Evolutionary conservation across 1,140 invertebrate genomes (phyloP).

Genomic region (Drosophila grimshawi): DNA sequence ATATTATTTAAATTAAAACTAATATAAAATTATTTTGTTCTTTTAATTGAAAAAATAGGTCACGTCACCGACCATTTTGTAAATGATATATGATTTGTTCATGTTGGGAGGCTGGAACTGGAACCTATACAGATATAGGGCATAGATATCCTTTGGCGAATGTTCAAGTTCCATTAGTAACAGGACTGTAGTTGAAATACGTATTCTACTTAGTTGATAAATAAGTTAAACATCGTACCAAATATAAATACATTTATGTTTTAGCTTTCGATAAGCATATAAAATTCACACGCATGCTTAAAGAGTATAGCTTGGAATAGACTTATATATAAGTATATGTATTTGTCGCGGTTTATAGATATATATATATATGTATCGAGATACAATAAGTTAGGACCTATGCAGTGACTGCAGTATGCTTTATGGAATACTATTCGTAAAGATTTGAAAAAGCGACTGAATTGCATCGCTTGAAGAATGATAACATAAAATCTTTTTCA

Average conservation of each 20-base stretch:
- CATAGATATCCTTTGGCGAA: slow-evolving; percentile 59
- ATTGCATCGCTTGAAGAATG: slow-evolving; percentile 14
- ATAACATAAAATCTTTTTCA: slow-evolving; percentile 27
- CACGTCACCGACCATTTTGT: slow-evolving; percentile 14
- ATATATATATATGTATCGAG: slow-evolving; percentile 36
- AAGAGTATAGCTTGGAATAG: slow-evolving; percentile 51
- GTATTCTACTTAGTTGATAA: slow-evolving; percentile 27
- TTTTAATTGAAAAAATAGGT: slow-evolving; percentile 12
- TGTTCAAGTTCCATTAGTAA: slow-evolving; percentile 38
- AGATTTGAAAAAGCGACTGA: slow-evolving; percentile 57
- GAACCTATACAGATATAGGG: slow-evolving; percentile 27
- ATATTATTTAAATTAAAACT: too few relatives aligned
- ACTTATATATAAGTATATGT: slow-evolving; percentile 35
- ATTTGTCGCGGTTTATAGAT: slow-evolving; percentile 12
- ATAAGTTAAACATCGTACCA: slow-evolving; percentile 21
- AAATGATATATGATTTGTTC: slow-evolving; percentile 48
- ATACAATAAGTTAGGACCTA: slow-evolving; percentile 41
- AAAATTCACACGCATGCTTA: slow-evolving; percentile 54
- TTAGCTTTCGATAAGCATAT: slow-evolving; percentile 19
- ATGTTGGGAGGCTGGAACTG: slow-evolving; percentile 47
- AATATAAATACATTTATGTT: slow-evolving; percentile 17
- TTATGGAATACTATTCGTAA: slow-evolving; percentile 66
- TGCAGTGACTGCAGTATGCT: slow-evolving; percentile 55
- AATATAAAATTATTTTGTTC: slow-evolving; percentile 3
- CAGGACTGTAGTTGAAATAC: slow-evolving; percentile 2